Evolutionary conservation across 2,113 vertebrate genomes (phyloP), one percentile per base, ranked within the genome.

Genomic region (Speoplatyrhinus poulsoni): DNA sequence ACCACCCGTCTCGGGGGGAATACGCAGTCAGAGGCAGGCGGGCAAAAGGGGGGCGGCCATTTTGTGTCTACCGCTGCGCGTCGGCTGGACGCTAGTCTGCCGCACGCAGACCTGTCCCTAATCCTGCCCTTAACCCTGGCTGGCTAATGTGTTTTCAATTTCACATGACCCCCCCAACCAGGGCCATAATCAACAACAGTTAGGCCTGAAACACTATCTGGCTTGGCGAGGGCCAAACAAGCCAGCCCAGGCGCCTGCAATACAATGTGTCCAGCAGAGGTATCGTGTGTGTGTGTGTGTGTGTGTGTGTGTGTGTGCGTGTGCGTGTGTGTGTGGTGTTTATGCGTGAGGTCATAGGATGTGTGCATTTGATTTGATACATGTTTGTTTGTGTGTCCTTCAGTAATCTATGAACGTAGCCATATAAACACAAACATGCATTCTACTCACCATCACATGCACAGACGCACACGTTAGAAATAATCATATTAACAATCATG

Each of bases 101-200:
- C 26, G 26, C 26, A 26, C 46, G 2, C 55, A 61, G 79, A 77
- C 76, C 78, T 60, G 85, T 85, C 66, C 88, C 84, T 90, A 90
- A 90, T 89, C 88, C 89, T 82, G 86, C 80, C 87, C 90, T 89
- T 89, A 88, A 86, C 90, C 88, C 85, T 65, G 66, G 49, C 41
- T 33, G 19, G 75, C 82, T 91, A 92, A 91, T 90, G 87, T 94
- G 92, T 90, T 92, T 94, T 92, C 90, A 93, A 92, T 93, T 92
- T 91, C 79, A 79, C 85, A 86, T 80, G 88, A 85, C 49, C 49
- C 87, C 84, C 73, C 82, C 78, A 87, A 75, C 81, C 84, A 72
- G 52, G 72, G 76, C 77, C 79, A 79, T 93, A 93, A 94, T 94
- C 91, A 93, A 91, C 92, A 92, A 92, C 90, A 93, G 90, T 92